Conservation (phyloP, 2,113 vertebrate genomes). For the Tapirus terrestris region DNA sequence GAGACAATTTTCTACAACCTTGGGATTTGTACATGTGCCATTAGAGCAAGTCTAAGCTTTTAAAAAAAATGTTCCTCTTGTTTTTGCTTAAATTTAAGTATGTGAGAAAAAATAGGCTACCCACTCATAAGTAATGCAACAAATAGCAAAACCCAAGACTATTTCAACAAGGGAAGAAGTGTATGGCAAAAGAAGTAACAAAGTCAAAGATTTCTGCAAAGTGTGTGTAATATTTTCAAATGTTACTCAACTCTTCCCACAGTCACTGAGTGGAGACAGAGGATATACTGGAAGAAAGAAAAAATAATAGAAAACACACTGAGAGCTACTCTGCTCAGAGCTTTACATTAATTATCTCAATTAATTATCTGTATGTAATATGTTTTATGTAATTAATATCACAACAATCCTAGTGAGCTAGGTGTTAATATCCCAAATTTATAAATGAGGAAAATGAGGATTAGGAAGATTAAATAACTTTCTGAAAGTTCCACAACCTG, state of each 20-base stretch:
- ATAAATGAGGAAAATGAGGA: no score
- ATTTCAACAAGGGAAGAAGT: not conserved
- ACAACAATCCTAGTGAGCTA: no score
- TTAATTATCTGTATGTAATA: no score
- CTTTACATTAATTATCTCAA: not conserved
- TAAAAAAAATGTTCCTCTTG: not conserved
- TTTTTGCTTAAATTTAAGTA: not conserved
- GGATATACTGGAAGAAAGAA: not conserved
- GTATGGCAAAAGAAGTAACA: not conserved
- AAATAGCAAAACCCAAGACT: not conserved
- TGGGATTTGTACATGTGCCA: not conserved
- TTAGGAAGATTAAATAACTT: not conserved
- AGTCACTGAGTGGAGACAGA: not conserved
- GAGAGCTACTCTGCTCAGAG: not conserved
- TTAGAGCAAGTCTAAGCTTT: not conserved
- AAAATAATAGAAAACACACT: not conserved
- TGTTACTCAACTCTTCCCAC: not conserved
- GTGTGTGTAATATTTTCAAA: not conserved
- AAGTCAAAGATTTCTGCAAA: not conserved
- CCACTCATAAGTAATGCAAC: not conserved
- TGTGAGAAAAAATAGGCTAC: not conserved
- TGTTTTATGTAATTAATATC: no score
- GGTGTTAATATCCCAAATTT: no score
- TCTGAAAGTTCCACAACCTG: not conserved
- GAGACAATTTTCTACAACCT: not conserved